Conservation (phyloP, 2,113 vertebrate species). For the Aramus guarauna region DNA sequence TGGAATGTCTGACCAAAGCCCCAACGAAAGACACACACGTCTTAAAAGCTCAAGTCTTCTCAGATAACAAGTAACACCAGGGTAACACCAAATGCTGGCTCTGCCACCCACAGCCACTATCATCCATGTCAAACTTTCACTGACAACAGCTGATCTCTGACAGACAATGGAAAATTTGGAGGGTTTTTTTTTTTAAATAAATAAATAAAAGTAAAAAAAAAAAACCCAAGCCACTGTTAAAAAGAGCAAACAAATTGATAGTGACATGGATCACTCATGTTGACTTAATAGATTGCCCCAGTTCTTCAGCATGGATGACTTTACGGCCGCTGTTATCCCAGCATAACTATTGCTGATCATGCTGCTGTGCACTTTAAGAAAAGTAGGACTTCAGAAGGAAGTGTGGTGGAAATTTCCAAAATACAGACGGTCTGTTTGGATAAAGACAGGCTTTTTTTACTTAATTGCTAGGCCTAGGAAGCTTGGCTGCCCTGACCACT, state of each 20-base stretch:
- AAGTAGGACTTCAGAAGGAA: constrained; percentile 64
- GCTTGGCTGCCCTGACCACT: constrained; percentile 46
- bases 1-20: constrained; percentile 6
- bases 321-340: background rate
- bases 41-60: background rate
- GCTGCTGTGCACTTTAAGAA: constrained; percentile 25
- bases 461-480: constrained; percentile 62
- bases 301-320: constrained; percentile 26
- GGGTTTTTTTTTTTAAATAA: background rate
- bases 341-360: background rate
- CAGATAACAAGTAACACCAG: background rate
- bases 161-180: background rate
- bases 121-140: constrained; percentile 3
- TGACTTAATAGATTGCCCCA: background rate
- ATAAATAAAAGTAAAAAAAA: background rate
- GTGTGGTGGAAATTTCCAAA: constrained; percentile 74
- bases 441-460: constrained; percentile 64
- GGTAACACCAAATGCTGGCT: constrained; percentile 4
- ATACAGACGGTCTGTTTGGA: constrained; percentile 57
- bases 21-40: background rate
- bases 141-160: background rate
- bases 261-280: background rate
- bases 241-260: background rate
- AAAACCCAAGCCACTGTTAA: background rate
- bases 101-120: background rate